phyloP scores from a whole-genome alignment of 2,888 invertebrate species.

The Andrena fulva region DNA sequence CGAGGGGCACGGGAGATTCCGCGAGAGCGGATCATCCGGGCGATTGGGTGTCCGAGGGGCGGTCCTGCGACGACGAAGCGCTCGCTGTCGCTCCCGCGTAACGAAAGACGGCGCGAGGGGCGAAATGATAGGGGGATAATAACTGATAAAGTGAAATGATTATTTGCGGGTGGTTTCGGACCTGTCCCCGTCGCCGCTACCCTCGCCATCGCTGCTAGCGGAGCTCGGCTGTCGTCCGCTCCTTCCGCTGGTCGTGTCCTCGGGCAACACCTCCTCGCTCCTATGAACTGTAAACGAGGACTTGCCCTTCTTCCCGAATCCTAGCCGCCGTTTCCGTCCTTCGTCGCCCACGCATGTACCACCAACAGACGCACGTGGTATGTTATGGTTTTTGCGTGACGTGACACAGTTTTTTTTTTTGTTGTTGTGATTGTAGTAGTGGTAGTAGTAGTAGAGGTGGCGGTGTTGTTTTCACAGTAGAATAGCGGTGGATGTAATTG shows the following conservation, averaged over 20 bases:
- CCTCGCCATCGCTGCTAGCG: slow-evolving; percentile 96
- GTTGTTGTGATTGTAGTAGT: slow-evolving; percentile 42
- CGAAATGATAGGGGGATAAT: slow-evolving; percentile 19
- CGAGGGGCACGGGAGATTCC: neutral
- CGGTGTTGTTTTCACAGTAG: slow-evolving; percentile 23
- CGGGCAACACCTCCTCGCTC: slow-evolving; percentile 98
- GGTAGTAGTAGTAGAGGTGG: slow-evolving; percentile 10
- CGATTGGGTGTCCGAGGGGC: neutral
- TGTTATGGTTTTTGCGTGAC: slow-evolving; percentile 78
- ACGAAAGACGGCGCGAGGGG: slow-evolving; percentile 16
- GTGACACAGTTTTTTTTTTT: slow-evolving; percentile 65
- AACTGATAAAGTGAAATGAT: slow-evolving; percentile 37
- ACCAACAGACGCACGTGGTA: slow-evolving; percentile 82
- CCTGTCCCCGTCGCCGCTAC: slow-evolving; percentile 94
- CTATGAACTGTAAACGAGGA: slow-evolving; percentile 99
- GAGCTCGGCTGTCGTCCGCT: slow-evolving; percentile 93
- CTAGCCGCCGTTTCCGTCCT: slow-evolving; percentile 97
- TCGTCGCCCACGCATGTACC: slow-evolving; percentile 85
- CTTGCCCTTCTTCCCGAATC: slow-evolving; percentile 97
- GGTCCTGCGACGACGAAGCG: neutral
- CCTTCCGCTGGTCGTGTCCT: slow-evolving; percentile 87
- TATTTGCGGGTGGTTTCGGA: slow-evolving; percentile 85
- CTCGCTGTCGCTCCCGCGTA: slow-evolving; percentile 60
- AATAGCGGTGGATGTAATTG: slow-evolving; percentile 22
- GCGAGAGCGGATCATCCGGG: neutral